Percentiles rank a stretch among this genome's conserved stretches.
These are phyloP conservation scores for Melanostoma mellinum DNA, from an alignment of 2,888 invertebrate genomes.

Conservation along the genomic window DNA sequence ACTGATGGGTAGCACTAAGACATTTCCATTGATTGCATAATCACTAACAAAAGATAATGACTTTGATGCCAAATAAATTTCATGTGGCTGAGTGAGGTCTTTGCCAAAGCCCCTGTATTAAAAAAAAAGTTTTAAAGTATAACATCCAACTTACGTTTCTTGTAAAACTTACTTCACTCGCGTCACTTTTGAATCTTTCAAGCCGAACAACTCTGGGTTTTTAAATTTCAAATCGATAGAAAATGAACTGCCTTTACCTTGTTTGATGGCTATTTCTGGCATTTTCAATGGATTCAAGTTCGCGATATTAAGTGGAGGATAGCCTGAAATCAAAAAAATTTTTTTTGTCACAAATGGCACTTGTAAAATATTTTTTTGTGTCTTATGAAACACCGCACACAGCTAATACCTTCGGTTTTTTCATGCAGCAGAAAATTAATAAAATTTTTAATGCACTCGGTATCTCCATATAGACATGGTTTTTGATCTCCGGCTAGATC, in stretches of 20 bases:
- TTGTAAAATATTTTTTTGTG: neutral
- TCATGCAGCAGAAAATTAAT: conserved; percentile 57
- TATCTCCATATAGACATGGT: conserved; percentile 70
- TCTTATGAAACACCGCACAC: too few species aligned
- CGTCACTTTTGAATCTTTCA: conserved; percentile 29
- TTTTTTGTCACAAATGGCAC: neutral
- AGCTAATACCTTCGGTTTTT: conserved; percentile 40
- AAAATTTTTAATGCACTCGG: conserved; percentile 58
- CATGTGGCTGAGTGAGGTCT: conserved; percentile 73
- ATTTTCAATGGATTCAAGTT: conserved; percentile 71
- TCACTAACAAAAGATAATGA: conserved; percentile 63
- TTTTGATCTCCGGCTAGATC: neutral
- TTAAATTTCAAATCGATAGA: conserved; percentile 74
- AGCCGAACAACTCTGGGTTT: conserved; percentile 57
- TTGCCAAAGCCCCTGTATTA: conserved; percentile 75
- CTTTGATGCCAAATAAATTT: conserved; percentile 56
- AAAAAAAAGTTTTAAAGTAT: neutral
- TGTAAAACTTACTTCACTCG: conserved; percentile 61
- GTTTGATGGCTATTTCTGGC: conserved; percentile 65
- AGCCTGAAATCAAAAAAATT: conserved; percentile 47
- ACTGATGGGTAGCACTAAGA: conserved; percentile 79
- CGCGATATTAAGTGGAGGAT: conserved; percentile 62
- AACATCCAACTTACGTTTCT: neutral
- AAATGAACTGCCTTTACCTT: conserved; percentile 75
- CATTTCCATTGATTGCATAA: conserved; percentile 78